Conservation (phyloP, 2,888 invertebrate species). For the Archips xylosteana region DNA sequence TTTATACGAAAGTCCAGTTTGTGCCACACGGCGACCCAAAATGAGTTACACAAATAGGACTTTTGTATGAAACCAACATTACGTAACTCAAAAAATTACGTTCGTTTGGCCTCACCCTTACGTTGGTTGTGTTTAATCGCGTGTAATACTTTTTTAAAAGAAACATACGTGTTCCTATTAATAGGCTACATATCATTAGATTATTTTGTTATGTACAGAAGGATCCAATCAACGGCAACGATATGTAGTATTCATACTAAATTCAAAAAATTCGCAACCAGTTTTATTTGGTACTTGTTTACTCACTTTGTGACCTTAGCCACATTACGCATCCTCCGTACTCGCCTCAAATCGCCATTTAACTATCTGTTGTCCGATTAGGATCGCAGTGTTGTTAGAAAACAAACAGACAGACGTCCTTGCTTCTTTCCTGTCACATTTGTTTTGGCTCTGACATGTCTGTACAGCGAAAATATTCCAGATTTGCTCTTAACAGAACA, state of each 20-base stretch:
- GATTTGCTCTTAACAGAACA: too few species aligned
- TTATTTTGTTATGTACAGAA: neutral
- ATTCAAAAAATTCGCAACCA: neutral
- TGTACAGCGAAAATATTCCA: neutral
- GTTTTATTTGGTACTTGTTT: constrained; percentile 21
- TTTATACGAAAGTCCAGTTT: too few species aligned
- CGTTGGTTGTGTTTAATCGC: too few species aligned
- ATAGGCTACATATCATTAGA: neutral
- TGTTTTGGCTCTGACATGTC: constrained; percentile 3
- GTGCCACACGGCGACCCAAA: too few species aligned
- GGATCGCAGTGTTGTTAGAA: constrained; percentile 26
- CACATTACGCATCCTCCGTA: constrained; percentile 19
- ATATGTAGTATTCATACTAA: neutral
- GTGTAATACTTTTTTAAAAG: neutral
- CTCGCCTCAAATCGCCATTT: constrained; percentile 36
- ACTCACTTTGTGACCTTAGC: constrained; percentile 21
- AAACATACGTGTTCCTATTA: neutral
- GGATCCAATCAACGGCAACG: neutral
- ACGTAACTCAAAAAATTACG: too few species aligned
- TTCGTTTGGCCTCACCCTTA: too few species aligned
- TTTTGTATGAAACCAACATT: too few species aligned
- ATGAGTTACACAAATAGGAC: too few species aligned
- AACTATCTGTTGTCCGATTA: constrained; percentile 30
- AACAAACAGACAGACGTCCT: constrained; percentile 44
- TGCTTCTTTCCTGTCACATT: constrained; percentile 52